Evolutionary conservation across 2,888 invertebrate species (phyloP).

Genomic region (Apeira syringaria): DNA sequence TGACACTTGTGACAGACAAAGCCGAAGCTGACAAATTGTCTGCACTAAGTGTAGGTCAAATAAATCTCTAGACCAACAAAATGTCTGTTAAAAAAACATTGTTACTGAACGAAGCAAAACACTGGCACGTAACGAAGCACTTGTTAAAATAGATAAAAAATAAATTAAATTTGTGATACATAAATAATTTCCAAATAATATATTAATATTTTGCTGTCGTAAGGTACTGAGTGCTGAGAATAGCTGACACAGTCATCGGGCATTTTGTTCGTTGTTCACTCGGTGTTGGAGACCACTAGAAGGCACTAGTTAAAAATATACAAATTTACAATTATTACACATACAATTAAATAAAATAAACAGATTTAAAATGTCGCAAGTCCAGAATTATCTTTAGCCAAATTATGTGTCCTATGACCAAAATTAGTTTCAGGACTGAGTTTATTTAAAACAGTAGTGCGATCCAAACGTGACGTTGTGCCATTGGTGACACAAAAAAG

Average conservation of each 20-base stretch:
- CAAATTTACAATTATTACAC: not conserved
- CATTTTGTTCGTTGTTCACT: constrained; percentile 24
- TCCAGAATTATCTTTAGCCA: too few species aligned
- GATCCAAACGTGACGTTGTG: too few species aligned
- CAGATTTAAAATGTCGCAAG: too few species aligned
- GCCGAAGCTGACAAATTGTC: too few species aligned
- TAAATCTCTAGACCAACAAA: constrained; percentile 2
- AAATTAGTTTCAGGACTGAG: too few species aligned
- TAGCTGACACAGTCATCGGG: constrained; percentile 44
- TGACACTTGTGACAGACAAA: too few species aligned
- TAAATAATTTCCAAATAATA: constrained; percentile 62
- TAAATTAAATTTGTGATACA: constrained; percentile 55
- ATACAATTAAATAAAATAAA: too few species aligned
- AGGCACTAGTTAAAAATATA: constrained; percentile 4
- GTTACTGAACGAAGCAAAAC: constrained; percentile 58
- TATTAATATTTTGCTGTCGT: constrained; percentile 55
- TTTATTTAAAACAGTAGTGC: too few species aligned
- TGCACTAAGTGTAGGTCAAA: too few species aligned
- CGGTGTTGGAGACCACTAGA: constrained; percentile 3
- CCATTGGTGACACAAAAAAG: too few species aligned
- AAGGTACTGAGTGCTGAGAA: constrained; percentile 45
- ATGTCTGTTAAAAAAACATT: not conserved
- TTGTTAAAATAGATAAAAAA: constrained; percentile 38
- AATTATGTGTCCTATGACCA: too few species aligned
- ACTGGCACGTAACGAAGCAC: constrained; percentile 52